Conservation (phyloP, 2,113 vertebrate species). For the Tachysurus vachellii region DNA sequence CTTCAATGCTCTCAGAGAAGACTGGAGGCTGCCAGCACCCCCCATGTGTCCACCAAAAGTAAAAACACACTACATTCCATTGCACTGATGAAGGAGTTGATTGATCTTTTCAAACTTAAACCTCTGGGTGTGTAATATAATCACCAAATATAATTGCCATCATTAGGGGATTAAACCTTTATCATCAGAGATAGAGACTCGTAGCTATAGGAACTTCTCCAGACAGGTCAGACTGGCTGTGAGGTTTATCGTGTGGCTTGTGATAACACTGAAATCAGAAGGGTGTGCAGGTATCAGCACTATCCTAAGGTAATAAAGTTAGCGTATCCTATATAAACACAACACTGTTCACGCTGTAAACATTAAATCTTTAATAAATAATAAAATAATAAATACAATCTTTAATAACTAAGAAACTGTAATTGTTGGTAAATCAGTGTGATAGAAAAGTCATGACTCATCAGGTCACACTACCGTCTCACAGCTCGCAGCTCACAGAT, state of each 20-base stretch:
- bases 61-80: background rate
- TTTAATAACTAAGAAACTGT: background rate
- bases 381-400: too few species aligned
- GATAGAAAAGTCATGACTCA: background rate
- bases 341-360: background rate
- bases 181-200: too few species aligned
- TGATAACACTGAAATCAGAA: background rate
- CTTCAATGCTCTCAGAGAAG: constrained; percentile 78
- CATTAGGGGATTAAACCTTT: too few species aligned
- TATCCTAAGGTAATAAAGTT: background rate
- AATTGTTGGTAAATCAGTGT: background rate
- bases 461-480: background rate
- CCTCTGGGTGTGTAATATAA: background rate
- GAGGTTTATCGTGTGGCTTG: background rate
- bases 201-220: too few species aligned
- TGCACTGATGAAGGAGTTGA: background rate
- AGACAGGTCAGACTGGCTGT: background rate
- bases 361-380: too few species aligned
- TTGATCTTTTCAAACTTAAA: background rate
- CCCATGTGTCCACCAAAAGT: constrained; percentile 64
- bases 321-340: too few species aligned
- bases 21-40: constrained; percentile 76
- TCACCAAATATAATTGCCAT: too few species aligned
- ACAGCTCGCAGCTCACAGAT: too few species aligned
- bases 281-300: background rate